phyloP scores from a whole-genome alignment of 2,113 vertebrate genomes.

The Amphiprion ocellaris region DNA sequence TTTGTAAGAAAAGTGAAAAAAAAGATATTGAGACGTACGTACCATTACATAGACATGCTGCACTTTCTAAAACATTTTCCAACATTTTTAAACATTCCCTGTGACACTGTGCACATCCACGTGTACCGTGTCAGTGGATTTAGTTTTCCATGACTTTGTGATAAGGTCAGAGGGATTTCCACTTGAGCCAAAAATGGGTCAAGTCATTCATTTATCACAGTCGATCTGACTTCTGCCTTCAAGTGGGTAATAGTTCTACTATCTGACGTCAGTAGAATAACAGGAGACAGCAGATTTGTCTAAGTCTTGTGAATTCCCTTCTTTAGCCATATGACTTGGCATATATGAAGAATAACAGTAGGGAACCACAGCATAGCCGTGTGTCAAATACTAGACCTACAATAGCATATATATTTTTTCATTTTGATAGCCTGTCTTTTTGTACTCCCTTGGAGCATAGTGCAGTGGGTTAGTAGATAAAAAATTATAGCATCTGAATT shows the following conservation, averaged over 20 bases:
- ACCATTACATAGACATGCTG: constrained; percentile 51
- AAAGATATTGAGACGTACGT: constrained; percentile 26
- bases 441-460: constrained; percentile 40
- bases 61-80: constrained; percentile 50
- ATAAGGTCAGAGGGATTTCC: constrained; percentile 8
- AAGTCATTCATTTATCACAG: constrained; percentile 24
- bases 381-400: constrained; percentile 48
- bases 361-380: constrained; percentile 37
- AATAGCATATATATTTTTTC: constrained; percentile 28
- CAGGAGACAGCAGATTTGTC: constrained; percentile 25
- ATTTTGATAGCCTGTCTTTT: constrained; percentile 57
- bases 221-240: constrained; percentile 27
- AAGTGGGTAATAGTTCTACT: constrained; percentile 19
- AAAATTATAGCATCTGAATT: constrained; percentile 50
- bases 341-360: constrained; percentile 34
- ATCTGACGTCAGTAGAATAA: constrained; percentile 39
- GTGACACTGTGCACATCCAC: constrained; percentile 25
- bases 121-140: neutral
- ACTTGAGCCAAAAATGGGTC: constrained; percentile 26
- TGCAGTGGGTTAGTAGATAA: constrained; percentile 58
- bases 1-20: constrained; percentile 55
- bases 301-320: constrained; percentile 46
- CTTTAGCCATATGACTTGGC: constrained; percentile 36
- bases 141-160: constrained; percentile 30
- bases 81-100: constrained; percentile 35